These are phyloP conservation scores for Artemisiospiza belli DNA, from an alignment of 2,113 vertebrate genomes.

Conservation along the genomic window DNA sequence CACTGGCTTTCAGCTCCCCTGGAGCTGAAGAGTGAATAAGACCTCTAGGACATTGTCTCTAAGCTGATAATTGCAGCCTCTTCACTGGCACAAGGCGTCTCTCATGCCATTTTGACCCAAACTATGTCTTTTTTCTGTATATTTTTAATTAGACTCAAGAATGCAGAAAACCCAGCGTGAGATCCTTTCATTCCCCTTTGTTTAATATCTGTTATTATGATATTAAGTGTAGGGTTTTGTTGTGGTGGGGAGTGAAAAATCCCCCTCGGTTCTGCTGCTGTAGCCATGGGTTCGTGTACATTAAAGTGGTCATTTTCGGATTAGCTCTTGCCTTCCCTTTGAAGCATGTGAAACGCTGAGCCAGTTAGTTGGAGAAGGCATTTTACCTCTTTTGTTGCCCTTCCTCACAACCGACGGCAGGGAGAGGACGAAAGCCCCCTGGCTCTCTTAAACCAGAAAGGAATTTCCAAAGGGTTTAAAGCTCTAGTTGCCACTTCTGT, in stretches of 20 bases:
- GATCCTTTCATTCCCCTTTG: slow-evolving; percentile 64
- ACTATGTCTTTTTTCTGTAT: slow-evolving; percentile 67
- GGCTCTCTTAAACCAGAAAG: slow-evolving; percentile 47
- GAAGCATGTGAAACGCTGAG: slow-evolving; percentile 60
- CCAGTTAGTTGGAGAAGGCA: slow-evolving; percentile 68
- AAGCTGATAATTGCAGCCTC: slow-evolving; percentile 92
- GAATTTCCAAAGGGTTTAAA: slow-evolving; percentile 64
- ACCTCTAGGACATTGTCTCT: slow-evolving; percentile 59
- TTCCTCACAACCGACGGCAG: slow-evolving; percentile 23
- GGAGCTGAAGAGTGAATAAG: background rate
- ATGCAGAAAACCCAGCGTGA: slow-evolving; percentile 78
- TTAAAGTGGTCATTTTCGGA: slow-evolving; percentile 64
- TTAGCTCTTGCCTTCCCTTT: slow-evolving; percentile 65
- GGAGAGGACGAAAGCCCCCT: slow-evolving; percentile 48
- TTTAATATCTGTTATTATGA: slow-evolving; percentile 72
- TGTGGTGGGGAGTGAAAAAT: slow-evolving; percentile 37
- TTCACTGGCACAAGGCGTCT: slow-evolving; percentile 87
- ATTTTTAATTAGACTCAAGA: slow-evolving; percentile 79
- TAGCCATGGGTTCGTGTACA: slow-evolving; percentile 60
- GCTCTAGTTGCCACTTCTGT: slow-evolving; percentile 45
- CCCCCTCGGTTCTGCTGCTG: slow-evolving; percentile 64
- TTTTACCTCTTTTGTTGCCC: slow-evolving; percentile 70
- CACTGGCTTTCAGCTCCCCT: background rate
- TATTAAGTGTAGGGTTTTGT: slow-evolving; percentile 66
- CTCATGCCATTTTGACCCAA: slow-evolving; percentile 84